Percentiles rank a stretch among this genome's conserved stretches.
phyloP scores from a whole-genome alignment of 2,113 vertebrate genomes.

The Corvus cornix region DNA sequence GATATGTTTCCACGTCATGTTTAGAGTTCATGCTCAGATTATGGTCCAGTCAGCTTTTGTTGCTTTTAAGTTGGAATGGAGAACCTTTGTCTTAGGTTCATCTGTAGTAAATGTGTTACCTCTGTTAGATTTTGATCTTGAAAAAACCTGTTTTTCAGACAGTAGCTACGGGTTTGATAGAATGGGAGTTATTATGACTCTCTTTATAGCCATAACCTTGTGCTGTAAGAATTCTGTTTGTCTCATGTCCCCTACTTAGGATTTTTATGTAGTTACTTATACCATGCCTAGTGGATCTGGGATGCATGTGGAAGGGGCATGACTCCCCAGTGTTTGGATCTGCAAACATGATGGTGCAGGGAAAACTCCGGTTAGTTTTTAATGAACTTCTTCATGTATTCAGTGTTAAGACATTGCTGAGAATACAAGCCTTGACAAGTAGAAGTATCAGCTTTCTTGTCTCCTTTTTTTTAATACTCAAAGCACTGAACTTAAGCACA shows the following conservation, averaged over 20 bases:
- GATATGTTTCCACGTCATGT: rapidly evolving
- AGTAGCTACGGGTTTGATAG: not conserved
- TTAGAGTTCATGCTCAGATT: not conserved
- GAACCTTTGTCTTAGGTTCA: not conserved
- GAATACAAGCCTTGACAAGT: not conserved
- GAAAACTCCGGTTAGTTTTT: slow-evolving; percentile 3
- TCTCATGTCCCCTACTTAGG: not conserved
- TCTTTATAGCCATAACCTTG: not conserved
- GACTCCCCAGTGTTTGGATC: not conserved
- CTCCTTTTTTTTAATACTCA: not conserved
- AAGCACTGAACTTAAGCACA: not conserved
- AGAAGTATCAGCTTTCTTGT: not conserved
- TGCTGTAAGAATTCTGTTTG: slow-evolving; percentile 10
- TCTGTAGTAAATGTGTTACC: not conserved
- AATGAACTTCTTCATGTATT: slow-evolving; percentile 2
- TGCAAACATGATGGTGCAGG: not conserved
- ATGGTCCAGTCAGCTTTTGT: not conserved
- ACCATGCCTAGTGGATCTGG: not conserved
- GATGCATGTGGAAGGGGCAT: not conserved
- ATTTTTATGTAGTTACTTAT: slow-evolving; percentile 17
- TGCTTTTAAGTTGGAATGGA: not conserved
- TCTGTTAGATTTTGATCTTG: not conserved
- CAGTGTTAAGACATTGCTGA: not conserved
- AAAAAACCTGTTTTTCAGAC: not conserved
- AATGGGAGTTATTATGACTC: not conserved